phyloP scores from a whole-genome alignment of 2,888 invertebrate genomes.

The Dicyrtomina minuta region DNA sequence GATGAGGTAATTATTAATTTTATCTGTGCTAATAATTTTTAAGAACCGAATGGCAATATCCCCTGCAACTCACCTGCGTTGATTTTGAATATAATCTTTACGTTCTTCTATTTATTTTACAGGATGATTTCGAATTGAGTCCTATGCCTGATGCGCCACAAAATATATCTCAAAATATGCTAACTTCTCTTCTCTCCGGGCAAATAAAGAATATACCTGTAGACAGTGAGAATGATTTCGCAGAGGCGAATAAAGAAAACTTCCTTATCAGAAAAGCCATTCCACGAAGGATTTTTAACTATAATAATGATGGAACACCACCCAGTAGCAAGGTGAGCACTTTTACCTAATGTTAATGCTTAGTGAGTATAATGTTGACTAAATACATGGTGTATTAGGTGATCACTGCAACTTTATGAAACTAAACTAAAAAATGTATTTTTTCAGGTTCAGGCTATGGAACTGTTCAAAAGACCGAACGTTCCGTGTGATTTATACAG shows the following conservation, averaged over 20 bases:
- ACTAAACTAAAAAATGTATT: too few relatives aligned
- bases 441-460: slow-evolving; percentile 13
- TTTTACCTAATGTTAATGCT: too few relatives aligned
- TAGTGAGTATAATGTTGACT: too few relatives aligned
- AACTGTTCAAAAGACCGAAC: slow-evolving; percentile 68
- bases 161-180: background rate
- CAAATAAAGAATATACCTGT: slow-evolving; percentile 24
- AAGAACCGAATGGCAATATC: too few relatives aligned
- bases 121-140: slow-evolving; percentile 24
- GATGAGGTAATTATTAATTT: too few relatives aligned
- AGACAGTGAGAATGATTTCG: background rate
- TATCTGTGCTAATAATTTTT: background rate
- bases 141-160: background rate
- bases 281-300: slow-evolving; percentile 5
- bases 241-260: slow-evolving; percentile 23
- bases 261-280: slow-evolving; percentile 8
- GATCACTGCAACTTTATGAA: too few relatives aligned
- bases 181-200: slow-evolving; percentile 9
- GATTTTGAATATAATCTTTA: too few relatives aligned
- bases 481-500: slow-evolving; percentile 62
- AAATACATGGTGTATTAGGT: too few relatives aligned
- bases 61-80: too few relatives aligned
- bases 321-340: slow-evolving; percentile 27
- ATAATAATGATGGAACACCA: slow-evolving; percentile 18
- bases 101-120: background rate